phyloP scores from a whole-genome alignment of 2,888 invertebrate genomes.

The Aphodius granarius region DNA sequence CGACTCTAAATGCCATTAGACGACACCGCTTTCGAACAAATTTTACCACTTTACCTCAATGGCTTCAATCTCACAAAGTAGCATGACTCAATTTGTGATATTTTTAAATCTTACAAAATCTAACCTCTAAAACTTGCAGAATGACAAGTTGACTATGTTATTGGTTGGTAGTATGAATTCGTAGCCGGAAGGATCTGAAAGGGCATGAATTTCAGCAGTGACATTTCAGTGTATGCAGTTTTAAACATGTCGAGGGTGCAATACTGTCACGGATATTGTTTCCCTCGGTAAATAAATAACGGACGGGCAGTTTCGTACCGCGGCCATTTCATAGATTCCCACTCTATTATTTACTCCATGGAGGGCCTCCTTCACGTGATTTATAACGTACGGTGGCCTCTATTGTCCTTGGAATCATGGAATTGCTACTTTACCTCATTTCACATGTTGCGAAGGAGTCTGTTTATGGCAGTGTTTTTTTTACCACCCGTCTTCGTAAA shows the following conservation, averaged over 20 bases:
- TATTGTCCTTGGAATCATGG: slow-evolving; percentile 3
- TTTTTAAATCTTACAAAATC: too few species aligned
- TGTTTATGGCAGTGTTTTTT: slow-evolving; percentile 6
- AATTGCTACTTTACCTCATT: slow-evolving; percentile 3
- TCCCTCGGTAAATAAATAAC: neutral
- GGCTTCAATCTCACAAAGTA: too few species aligned
- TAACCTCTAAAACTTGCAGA: too few species aligned
- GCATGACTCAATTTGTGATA: too few species aligned
- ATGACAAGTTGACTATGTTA: neutral
- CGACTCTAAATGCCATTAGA: too few species aligned
- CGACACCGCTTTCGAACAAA: too few species aligned
- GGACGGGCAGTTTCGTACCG: neutral
- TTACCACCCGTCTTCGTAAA: neutral
- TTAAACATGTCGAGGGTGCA: neutral
- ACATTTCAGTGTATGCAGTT: neutral
- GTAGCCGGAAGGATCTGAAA: neutral
- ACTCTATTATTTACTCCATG: slow-evolving; percentile 9
- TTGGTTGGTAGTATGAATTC: slow-evolving; percentile 5
- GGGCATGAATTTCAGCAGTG: neutral
- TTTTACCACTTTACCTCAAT: neutral
- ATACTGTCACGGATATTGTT: neutral
- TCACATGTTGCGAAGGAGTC: neutral
- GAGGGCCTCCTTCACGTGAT: neutral
- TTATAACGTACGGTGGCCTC: neutral
- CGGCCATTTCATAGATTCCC: slow-evolving; percentile 1